Evolutionary conservation across 2,113 vertebrate genomes (phyloP), one percentile per base, ranked within the genome.

Genomic region (Oenanthe melanoleuca): DNA sequence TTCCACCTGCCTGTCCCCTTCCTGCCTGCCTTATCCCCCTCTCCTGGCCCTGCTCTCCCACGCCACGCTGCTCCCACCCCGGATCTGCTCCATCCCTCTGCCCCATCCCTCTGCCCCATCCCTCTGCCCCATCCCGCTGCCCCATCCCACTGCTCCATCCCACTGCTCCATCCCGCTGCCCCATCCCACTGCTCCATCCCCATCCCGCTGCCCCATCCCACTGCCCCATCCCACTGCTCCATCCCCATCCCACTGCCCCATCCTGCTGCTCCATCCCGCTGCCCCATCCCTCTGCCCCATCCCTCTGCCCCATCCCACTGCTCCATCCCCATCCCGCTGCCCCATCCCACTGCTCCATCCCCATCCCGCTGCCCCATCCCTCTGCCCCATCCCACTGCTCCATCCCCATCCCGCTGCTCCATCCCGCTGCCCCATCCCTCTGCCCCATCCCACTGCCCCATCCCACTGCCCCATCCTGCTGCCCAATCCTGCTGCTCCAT

Each of bases 1-100:
- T 96, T 95, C 92, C 86, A 95, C 94, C 95, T 97, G 94, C 96
- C 85, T 83, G 94, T 86, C 53, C 85, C 75, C 90, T 95, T 90
- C 88, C 93, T 82, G 90, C 53, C 59, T 1, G 5, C 50, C 94
- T 90, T 34, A 55, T 66, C 38, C 72, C 79, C 38, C 88, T 50
- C 85, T 95, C 47, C 85, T 56, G 81, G 44, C 53, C 78, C 22
- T 1, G 73, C 49, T 91, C 80, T 94, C 96, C 92, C 93, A 96
- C 56, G 52, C 67, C 2, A 1, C 0, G 2, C 47, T 0, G 1
- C 59, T 72, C 92, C 71, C 37, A 8, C 38, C 65, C 73, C 52
- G 4, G 34, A 0, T 15, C 14, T 16, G 14, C 56, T 78, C 92
- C 56, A 26, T 53, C 52, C 33, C 9, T 15, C 40, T 42, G 40